Percentiles rank a stretch among this genome's conserved stretches.
Evolutionary conservation across 2,888 invertebrate genomes (phyloP).

Genomic region (Athripsodes cinereus): DNA sequence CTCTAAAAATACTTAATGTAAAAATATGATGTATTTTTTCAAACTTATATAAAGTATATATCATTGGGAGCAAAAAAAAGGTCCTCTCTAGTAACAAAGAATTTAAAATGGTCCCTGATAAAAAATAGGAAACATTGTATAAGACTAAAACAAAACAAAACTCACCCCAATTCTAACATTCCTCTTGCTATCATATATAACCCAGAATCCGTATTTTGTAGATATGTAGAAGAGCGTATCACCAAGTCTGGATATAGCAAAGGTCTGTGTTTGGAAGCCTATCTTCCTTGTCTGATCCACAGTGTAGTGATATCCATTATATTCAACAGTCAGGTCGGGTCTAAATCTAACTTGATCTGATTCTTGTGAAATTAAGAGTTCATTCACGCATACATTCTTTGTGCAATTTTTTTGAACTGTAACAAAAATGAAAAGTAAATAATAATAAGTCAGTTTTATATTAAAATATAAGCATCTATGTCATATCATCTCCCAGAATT

Average conservation of each 20-base stretch:
- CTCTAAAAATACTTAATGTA: no score
- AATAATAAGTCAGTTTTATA: no score
- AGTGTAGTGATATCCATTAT: conserved; percentile 59
- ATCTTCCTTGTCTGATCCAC: conserved; percentile 55
- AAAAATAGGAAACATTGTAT: no score
- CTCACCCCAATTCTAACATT: conserved; percentile 66
- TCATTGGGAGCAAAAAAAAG: no score
- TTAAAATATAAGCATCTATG: no score
- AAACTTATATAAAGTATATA: no score
- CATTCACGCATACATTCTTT: conserved; percentile 52
- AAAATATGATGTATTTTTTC: no score
- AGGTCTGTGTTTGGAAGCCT: conserved; percentile 55
- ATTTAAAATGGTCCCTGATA: no score
- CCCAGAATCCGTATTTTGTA: conserved; percentile 65
- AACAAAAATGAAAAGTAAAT: no score
- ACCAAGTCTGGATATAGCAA: conserved; percentile 63
- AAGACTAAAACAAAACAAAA: no score
- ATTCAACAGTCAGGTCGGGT: conserved; percentile 59
- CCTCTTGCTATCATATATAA: conserved; percentile 62
- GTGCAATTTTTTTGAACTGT: conserved; percentile 62
- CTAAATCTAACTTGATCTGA: conserved; percentile 53
- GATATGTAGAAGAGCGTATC: conserved; percentile 64
- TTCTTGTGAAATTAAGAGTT: conserved; percentile 58
- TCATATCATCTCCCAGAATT: no score
- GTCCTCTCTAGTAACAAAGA: no score